A percentile compares a stretch with the other conserved stretches of the same genome.
Evolutionary conservation across 2,888 invertebrate genomes (phyloP).

Genomic region (Zygaena filipendulae): DNA sequence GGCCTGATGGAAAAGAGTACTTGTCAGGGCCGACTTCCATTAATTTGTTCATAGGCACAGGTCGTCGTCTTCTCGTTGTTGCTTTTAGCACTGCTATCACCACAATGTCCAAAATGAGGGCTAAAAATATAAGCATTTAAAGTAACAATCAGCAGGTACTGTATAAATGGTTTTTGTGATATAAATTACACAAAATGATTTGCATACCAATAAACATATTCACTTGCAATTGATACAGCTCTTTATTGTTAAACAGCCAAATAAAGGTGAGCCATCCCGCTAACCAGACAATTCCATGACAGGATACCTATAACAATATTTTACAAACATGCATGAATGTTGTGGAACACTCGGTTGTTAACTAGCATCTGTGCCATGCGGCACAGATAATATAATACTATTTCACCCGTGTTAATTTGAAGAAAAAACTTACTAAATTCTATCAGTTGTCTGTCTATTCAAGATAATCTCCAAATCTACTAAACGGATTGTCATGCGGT

Average conservation of each 20-base stretch:
- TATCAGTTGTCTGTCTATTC: too few relatives aligned
- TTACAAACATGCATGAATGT: not conserved
- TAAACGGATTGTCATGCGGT: too few relatives aligned
- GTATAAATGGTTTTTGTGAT: too few relatives aligned
- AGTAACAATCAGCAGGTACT: too few relatives aligned
- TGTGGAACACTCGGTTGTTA: not conserved
- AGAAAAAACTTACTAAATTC: too few relatives aligned
- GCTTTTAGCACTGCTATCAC: constrained; percentile 83
- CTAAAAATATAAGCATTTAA: too few relatives aligned
- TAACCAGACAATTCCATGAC: constrained; percentile 91
- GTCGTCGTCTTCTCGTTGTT: constrained; percentile 79
- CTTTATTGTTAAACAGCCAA: constrained; percentile 76
- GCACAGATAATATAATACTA: too few relatives aligned
- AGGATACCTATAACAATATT: constrained; percentile 72
- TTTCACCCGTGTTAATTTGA: too few relatives aligned
- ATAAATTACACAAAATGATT: too few relatives aligned
- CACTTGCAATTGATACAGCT: constrained; percentile 82
- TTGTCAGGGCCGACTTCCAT: constrained; percentile 85
- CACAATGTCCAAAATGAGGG: constrained; percentile 82
- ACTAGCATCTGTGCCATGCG: too few relatives aligned
- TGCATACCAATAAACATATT: constrained; percentile 84
- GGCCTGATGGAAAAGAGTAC: constrained; percentile 94
- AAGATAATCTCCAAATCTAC: too few relatives aligned
- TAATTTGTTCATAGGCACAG: constrained; percentile 75
- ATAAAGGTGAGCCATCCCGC: constrained; percentile 80